Percentiles rank a stretch among this genome's conserved stretches.
Conservation (phyloP, 2,797 vertebrate species). For the Peromyscus nudipes region DNA sequence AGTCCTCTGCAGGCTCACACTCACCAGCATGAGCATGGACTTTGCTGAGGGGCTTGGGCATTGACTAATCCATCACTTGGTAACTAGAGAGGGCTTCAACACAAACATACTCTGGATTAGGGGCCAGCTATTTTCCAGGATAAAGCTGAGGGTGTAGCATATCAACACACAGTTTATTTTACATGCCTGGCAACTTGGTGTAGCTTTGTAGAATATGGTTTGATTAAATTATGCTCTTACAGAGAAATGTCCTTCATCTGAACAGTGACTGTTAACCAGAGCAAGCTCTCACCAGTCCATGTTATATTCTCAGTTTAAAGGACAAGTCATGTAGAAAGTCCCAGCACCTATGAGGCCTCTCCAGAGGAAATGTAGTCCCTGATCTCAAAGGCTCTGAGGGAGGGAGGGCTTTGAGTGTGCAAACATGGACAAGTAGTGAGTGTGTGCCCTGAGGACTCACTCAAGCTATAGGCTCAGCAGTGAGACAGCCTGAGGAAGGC, state of each 20-base stretch:
- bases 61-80: not conserved
- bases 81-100: not conserved
- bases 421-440: not conserved
- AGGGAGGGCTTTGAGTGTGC: not conserved
- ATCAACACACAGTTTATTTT: not conserved
- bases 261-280: not conserved
- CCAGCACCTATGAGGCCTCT: not conserved
- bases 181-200: not conserved
- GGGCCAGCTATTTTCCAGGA: not conserved
- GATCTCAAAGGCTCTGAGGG: not conserved
- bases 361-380: not conserved
- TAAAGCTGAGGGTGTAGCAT: not conserved
- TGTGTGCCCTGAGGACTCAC: not conserved
- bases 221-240: not conserved
- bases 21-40: not conserved
- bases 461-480: not conserved
- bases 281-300: not conserved
- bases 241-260: not conserved
- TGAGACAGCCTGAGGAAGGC: accelerated
- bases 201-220: not conserved
- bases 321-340: not conserved
- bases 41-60: not conserved
- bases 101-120: not conserved
- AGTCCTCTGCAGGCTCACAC: not conserved
- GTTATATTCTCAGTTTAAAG: not conserved